phyloP scores from a whole-genome alignment of 2,113 vertebrate species.

The Larimichthys crocea region DNA sequence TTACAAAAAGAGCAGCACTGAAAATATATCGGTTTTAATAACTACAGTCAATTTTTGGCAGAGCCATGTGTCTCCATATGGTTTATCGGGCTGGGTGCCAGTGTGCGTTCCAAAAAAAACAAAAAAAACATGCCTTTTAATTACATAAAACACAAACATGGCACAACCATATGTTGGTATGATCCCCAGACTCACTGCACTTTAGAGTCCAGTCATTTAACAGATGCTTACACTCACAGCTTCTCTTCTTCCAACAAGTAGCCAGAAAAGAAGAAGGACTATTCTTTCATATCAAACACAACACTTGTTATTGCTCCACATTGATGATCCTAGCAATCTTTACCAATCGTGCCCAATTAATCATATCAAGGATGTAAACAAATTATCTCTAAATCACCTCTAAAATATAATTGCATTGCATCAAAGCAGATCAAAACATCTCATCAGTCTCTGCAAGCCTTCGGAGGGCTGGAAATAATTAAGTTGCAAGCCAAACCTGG shows the following conservation, averaged over 20 bases:
- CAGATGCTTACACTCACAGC: conserved; percentile 49
- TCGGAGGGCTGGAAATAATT: conserved; percentile 40
- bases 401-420: conserved; percentile 42
- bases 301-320: neutral
- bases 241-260: conserved; percentile 46
- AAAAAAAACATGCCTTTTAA: conserved; percentile 47
- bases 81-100: conserved; percentile 44
- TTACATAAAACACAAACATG: conserved; percentile 64
- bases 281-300: neutral
- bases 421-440: conserved; percentile 58
- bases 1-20: neutral
- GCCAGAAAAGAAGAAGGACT: neutral
- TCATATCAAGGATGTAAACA: conserved; percentile 22
- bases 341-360: conserved; percentile 40
- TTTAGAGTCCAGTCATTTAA: conserved; percentile 54
- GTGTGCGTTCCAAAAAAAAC: conserved; percentile 28
- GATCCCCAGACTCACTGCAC: conserved; percentile 45
- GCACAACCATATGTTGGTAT: conserved; percentile 55
- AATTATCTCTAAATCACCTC: conserved; percentile 44
- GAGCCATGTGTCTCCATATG: conserved; percentile 51
- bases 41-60: conserved; percentile 15
- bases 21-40: conserved; percentile 22
- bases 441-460: conserved; percentile 30
- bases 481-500: conserved; percentile 29
- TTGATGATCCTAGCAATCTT: conserved; percentile 16